phyloP scores from a whole-genome alignment of 2,888 invertebrate genomes.

The Drepana falcataria region DNA sequence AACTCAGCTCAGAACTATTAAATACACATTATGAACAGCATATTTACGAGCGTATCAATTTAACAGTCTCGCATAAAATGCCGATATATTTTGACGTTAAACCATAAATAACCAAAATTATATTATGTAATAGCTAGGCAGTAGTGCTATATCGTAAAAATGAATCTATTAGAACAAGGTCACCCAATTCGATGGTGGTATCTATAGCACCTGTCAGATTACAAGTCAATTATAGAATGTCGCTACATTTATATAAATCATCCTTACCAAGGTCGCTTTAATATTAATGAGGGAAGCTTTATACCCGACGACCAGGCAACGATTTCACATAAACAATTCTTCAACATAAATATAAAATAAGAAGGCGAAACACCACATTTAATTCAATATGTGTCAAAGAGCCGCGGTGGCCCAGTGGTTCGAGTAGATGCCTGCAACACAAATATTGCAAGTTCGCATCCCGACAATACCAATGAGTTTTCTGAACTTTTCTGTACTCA shows the following conservation, averaged over 20 bases:
- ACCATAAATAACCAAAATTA: neutral
- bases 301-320: neutral
- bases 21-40: neutral
- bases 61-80: neutral
- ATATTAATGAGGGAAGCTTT: constrained; percentile 27
- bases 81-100: neutral
- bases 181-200: constrained; percentile 17
- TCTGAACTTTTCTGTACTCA: too few species aligned
- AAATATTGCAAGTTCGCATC: too few species aligned
- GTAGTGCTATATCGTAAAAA: neutral
- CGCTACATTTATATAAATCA: constrained; percentile 36
- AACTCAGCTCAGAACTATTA: neutral
- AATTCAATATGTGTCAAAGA: too few species aligned
- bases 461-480: too few species aligned
- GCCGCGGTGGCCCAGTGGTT: too few species aligned
- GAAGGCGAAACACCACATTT: too few species aligned
- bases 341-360: neutral
- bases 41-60: neutral
- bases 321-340: neutral
- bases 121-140: neutral
- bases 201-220: constrained; percentile 32
- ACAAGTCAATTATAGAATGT: constrained; percentile 26
- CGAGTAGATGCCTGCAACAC: too few species aligned
- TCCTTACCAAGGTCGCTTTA: constrained; percentile 29
- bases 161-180: constrained; percentile 12